Evolutionary conservation across 1,140 invertebrate species (phyloP).

Genomic region (Megalopta genalis): DNA sequence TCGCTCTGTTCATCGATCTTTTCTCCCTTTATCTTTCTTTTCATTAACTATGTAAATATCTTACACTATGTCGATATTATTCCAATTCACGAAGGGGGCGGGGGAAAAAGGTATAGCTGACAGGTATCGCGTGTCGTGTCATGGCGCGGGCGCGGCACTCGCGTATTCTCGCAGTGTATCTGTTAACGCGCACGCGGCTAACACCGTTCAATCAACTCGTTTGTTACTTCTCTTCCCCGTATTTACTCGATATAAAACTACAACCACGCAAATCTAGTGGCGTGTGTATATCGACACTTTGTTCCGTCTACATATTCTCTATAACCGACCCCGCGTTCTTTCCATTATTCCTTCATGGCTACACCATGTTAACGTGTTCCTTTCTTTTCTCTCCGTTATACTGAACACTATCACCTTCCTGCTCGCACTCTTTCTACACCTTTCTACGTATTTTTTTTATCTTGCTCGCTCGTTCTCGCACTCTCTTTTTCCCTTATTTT

Average conservation of each 20-base stretch:
- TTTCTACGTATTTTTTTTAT: constrained; percentile 10
- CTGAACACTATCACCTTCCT: not conserved
- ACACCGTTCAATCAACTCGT: constrained; percentile 74
- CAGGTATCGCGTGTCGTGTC: constrained; percentile 43
- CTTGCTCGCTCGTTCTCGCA: not conserved
- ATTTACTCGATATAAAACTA: constrained; percentile 74
- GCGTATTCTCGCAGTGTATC: constrained; percentile 58
- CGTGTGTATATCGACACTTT: constrained; percentile 55
- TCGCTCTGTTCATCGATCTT: constrained; percentile 7
- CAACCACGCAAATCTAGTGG: constrained; percentile 64
- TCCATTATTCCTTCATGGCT: not conserved
- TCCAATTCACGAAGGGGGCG: constrained; percentile 71
- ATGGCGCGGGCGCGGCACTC: not conserved
- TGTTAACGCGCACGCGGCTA: constrained; percentile 67
- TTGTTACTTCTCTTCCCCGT: constrained; percentile 49
- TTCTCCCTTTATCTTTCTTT: constrained; percentile 38
- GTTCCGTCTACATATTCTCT: constrained; percentile 41
- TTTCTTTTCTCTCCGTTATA: constrained; percentile 1
- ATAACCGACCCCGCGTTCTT: constrained; percentile 10
- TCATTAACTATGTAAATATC: constrained; percentile 74
- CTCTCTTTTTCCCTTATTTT: not conserved
- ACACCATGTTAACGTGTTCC: not conserved
- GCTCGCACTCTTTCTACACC: constrained; percentile 12
- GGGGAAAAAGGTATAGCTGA: constrained; percentile 64
- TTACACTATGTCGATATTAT: constrained; percentile 77